These are phyloP conservation scores for Solen grandis DNA, from an alignment of 1,140 invertebrate species.

Conservation along the genomic window DNA sequence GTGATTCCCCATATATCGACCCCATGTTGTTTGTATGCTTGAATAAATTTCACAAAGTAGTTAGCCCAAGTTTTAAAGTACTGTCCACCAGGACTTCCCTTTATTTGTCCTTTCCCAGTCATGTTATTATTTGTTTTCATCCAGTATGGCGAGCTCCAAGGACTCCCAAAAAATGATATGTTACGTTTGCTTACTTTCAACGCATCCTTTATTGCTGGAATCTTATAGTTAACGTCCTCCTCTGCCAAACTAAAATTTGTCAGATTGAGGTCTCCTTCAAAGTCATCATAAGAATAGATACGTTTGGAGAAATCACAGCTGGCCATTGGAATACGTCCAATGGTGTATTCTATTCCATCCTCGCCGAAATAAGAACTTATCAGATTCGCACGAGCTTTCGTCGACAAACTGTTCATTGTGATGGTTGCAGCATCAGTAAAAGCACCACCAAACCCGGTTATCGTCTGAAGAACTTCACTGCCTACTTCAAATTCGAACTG, in stretches of 20 bases:
- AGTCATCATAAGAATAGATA: constrained; percentile 87
- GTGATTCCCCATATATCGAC: constrained; percentile 86
- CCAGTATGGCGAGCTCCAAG: constrained; percentile 94
- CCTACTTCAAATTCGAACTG: constrained; percentile 35
- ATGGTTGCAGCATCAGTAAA: constrained; percentile 92
- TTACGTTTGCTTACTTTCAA: constrained; percentile 76
- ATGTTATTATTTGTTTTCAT: constrained; percentile 92
- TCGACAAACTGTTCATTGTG: constrained; percentile 86
- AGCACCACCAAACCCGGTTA: constrained; percentile 91
- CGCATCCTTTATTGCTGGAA: constrained; percentile 85
- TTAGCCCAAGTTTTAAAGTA: constrained; percentile 91
- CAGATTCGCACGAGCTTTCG: constrained; percentile 83
- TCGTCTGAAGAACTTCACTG: constrained; percentile 75
- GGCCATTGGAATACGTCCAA: constrained; percentile 86
- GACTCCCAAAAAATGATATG: constrained; percentile 85
- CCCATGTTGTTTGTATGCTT: constrained; percentile 83
- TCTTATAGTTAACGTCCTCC: constrained; percentile 86
- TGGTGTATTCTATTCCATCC: constrained; percentile 86
- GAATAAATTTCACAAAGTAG: constrained; percentile 89
- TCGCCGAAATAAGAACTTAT: constrained; percentile 83
- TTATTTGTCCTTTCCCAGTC: constrained; percentile 83
- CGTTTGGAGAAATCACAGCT: constrained; percentile 90
- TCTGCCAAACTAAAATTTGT: constrained; percentile 85
- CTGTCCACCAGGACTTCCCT: constrained; percentile 82
- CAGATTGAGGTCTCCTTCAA: constrained; percentile 84